Conservation (phyloP, 2,113 vertebrate species). For the Mustela nigripes region DNA sequence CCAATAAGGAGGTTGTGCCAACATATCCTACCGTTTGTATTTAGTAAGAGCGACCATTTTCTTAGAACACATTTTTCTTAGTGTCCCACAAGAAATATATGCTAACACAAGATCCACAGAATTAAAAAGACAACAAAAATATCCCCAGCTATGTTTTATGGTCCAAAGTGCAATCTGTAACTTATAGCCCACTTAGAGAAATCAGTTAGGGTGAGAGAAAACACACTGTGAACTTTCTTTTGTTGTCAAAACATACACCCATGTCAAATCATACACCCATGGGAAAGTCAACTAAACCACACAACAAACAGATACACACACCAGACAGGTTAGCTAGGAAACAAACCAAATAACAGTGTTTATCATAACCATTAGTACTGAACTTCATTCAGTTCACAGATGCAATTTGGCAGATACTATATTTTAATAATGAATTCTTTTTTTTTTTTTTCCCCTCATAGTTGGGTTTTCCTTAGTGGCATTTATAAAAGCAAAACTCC, state of each 20-base stretch:
- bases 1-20: not conserved
- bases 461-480: slow-evolving; percentile 41
- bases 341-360: slow-evolving; percentile 33
- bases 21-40: not conserved
- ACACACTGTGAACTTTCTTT: not conserved
- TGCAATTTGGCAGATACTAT: not conserved
- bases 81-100: not conserved
- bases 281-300: slow-evolving; percentile 6
- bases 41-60: not conserved
- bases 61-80: not conserved
- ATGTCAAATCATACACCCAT: slow-evolving; percentile 45
- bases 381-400: slow-evolving; percentile 15
- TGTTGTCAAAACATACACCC: slow-evolving; percentile 32
- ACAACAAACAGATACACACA: not conserved
- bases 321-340: slow-evolving; percentile 21
- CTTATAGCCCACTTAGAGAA: not conserved
- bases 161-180: not conserved
- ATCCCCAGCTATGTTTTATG: not conserved
- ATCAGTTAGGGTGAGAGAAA: not conserved
- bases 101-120: not conserved
- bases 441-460: not conserved
- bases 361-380: not conserved
- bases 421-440: slow-evolving; percentile 47
- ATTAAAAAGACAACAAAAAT: slow-evolving; percentile 49
- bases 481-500: slow-evolving; percentile 68